Conservation (phyloP, 2,113 vertebrate species). For the Nibea coibor region DNA sequence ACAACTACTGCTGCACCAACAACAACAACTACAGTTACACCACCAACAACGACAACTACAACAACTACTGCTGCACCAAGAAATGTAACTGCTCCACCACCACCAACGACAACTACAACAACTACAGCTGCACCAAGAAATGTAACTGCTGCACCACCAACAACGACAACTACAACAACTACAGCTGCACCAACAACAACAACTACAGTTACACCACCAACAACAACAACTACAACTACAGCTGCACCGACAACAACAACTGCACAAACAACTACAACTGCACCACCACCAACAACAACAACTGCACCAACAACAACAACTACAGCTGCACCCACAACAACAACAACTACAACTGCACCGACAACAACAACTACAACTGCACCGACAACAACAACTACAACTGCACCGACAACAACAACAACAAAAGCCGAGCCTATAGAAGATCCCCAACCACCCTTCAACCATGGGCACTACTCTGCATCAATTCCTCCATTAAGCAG, state of each 20-base stretch:
- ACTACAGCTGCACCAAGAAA: too few relatives aligned
- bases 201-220: too few relatives aligned
- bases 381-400: neutral
- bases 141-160: neutral
- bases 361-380: neutral
- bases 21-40: neutral
- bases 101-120: too few relatives aligned
- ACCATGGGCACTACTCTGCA: neutral
- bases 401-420: neutral
- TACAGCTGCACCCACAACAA: neutral
- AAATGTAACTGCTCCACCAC: too few relatives aligned
- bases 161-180: neutral
- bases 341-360: neutral
- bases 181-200: neutral
- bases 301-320: neutral
- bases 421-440: neutral
- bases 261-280: neutral
- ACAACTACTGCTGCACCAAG: neutral
- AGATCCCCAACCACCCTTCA: neutral
- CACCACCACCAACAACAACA: neutral
- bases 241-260: neutral
- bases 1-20: neutral
- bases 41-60: neutral
- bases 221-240: neutral
- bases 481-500: constrained; percentile 46